Evolutionary conservation across 2,888 invertebrate species (phyloP).

Genomic region (Hypercompe scribonia): DNA sequence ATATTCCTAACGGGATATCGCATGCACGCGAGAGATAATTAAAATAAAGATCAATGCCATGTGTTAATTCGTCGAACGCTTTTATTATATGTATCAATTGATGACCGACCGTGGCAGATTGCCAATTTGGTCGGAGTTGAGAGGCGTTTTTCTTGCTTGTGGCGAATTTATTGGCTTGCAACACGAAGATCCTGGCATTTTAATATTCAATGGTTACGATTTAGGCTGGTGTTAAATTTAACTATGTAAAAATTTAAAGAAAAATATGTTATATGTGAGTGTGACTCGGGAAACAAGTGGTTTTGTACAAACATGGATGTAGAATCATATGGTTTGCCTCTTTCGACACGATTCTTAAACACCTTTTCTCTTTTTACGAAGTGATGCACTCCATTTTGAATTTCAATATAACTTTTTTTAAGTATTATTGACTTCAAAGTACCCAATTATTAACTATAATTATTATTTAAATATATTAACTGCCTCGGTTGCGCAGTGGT

Average conservation of each 20-base stretch:
- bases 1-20: conserved; percentile 15
- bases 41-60: conserved; percentile 42
- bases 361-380: neutral
- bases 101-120: conserved; percentile 48
- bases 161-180: conserved; percentile 40
- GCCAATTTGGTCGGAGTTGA: conserved; percentile 46
- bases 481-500: no score
- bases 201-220: neutral
- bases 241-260: neutral
- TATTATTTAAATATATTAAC: no score
- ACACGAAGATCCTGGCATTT: conserved; percentile 34
- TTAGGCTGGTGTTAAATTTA: neutral
- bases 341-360: neutral
- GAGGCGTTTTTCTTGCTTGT: conserved; percentile 42
- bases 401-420: neutral
- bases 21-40: conserved; percentile 29
- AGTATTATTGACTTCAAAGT: no score
- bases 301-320: neutral
- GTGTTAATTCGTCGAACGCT: conserved; percentile 38
- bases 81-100: conserved; percentile 50
- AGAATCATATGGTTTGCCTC: neutral
- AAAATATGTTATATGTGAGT: neutral
- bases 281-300: neutral
- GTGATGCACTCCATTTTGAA: neutral
- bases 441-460: no score